Base-by-base conservation (phyloP, 1,140 invertebrate species). In the Plodia interpunctella region DNA sequence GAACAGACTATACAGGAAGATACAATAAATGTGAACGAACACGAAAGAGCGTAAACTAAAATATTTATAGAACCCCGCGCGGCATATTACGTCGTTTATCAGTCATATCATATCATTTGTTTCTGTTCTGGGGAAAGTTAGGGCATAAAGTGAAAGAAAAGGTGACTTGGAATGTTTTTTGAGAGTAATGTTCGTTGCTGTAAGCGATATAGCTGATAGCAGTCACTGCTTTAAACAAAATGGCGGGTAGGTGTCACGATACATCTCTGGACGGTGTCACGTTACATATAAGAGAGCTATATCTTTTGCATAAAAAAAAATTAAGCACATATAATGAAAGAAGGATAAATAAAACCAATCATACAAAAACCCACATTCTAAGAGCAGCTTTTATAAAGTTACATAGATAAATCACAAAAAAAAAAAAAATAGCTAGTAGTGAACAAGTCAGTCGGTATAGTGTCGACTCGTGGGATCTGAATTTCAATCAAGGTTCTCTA, bases 81-180 rank as follows among this genome's bases (percentile, higher is more conserved):
- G 15, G 3, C 15, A 6, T 44, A 44, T 44, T n/a, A 44, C 13
- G 38, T 44, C 38, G 38, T 44, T 44, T 44, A 44, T 44, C 38
- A 44, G 38, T 44, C 38, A 44, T 44, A 44, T 44, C 38, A 44
- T 44, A n/a, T 44, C 38, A 44, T 44, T 44, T 44, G 38, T 44
- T 44, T 44, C 13, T 44, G 38, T 44, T 44, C 38, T 44, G 5
- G 38, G 38, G n/a, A 44, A 44, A 15, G 38, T 44, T 44, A 44
- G 38, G 13, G 38, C 38, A 44, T 44, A 44, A 44, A 44, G 13
- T 44, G 15, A 3, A 15, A 10, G 38, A n/a, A 17, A 15, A 15
- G 13, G 38, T 15, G 38, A 15, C 38, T 15, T 17, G 13, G 4
- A 44, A 44, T 17, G 38, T 17, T 44, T 44, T 44, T 44, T 44